phyloP scores from a whole-genome alignment of 2,113 vertebrate species.

The Odontesthes bonariensis region DNA sequence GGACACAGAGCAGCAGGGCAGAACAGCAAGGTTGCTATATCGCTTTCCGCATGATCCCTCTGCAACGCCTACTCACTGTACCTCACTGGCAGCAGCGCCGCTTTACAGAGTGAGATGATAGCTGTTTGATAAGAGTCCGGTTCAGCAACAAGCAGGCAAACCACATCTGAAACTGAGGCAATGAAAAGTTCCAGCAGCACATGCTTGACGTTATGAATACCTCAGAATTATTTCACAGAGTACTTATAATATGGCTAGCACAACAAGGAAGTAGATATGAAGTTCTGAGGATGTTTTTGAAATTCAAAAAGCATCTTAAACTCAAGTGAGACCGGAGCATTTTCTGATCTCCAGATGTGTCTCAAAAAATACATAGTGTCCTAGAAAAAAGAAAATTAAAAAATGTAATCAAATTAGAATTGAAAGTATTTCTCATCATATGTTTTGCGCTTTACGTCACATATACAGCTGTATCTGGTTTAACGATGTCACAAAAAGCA shows the following conservation, averaged over 20 bases:
- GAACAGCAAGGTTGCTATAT: slow-evolving; percentile 68
- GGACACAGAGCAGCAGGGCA: slow-evolving; percentile 65
- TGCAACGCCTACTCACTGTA: slow-evolving; percentile 66
- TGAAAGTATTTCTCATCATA: not conserved
- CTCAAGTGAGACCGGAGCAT: too few relatives aligned
- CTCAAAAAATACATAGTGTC: too few relatives aligned
- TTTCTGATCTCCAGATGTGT: too few relatives aligned
- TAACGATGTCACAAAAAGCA: not conserved
- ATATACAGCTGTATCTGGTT: not conserved
- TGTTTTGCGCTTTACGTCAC: not conserved
- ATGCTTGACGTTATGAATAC: not conserved
- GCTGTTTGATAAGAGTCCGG: slow-evolving; percentile 27
- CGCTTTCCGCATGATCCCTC: slow-evolving; percentile 63
- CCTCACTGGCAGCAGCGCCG: slow-evolving; percentile 36
- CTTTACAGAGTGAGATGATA: slow-evolving; percentile 30
- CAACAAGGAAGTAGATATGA: too few relatives aligned
- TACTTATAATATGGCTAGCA: too few relatives aligned
- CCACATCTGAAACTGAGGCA: not conserved
- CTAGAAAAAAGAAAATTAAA: too few relatives aligned
- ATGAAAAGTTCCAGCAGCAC: not conserved
- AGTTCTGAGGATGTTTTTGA: too few relatives aligned
- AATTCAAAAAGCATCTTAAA: too few relatives aligned
- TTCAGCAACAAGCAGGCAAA: not conserved
- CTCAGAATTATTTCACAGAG: not conserved
- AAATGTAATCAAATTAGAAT: too few relatives aligned